Percentiles rank a stretch among this genome's conserved stretches.
Conservation (phyloP, 2,888 invertebrate species). For the Lymantria monacha region DNA sequence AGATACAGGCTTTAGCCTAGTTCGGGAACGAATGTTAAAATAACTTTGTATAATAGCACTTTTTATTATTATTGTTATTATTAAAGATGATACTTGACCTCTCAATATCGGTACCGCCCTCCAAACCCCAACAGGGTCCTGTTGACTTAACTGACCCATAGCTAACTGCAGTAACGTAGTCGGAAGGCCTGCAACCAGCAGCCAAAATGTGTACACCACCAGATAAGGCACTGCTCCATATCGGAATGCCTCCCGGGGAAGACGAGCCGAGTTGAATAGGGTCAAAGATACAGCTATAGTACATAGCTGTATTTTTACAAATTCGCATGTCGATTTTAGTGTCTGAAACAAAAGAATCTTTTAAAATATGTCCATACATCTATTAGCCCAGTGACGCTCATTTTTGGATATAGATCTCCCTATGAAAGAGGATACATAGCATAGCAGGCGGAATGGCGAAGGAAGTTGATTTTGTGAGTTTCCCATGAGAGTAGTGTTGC, state of each 20-base stretch:
- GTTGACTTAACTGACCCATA: slow-evolving; percentile 85
- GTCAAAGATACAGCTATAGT: slow-evolving; percentile 83
- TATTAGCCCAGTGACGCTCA: too few species aligned
- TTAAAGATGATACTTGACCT: slow-evolving; percentile 76
- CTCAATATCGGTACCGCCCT: slow-evolving; percentile 85
- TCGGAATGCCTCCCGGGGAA: slow-evolving; percentile 81
- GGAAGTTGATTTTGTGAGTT: too few species aligned
- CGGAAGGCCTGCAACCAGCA: slow-evolving; percentile 82
- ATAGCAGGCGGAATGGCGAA: too few species aligned
- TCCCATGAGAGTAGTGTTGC: too few species aligned
- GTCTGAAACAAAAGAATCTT: slow-evolving; percentile 50
- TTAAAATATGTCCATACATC: neutral
- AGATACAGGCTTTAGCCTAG: too few species aligned
- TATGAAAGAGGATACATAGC: too few species aligned
- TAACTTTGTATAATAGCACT: too few species aligned
- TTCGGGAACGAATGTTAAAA: too few species aligned
- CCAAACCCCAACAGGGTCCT: slow-evolving; percentile 86
- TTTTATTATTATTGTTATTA: too few species aligned
- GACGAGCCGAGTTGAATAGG: slow-evolving; percentile 83
- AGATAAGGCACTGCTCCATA: slow-evolving; percentile 85
- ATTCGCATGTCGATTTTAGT: slow-evolving; percentile 59
- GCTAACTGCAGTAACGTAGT: slow-evolving; percentile 83
- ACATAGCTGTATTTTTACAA: slow-evolving; percentile 73
- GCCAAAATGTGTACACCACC: slow-evolving; percentile 82
- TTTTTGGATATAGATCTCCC: neutral